Percentiles rank a stretch among this genome's conserved stretches.
Conservation (phyloP, 1,140 invertebrate genomes). For the Eubasilissa regina region DNA sequence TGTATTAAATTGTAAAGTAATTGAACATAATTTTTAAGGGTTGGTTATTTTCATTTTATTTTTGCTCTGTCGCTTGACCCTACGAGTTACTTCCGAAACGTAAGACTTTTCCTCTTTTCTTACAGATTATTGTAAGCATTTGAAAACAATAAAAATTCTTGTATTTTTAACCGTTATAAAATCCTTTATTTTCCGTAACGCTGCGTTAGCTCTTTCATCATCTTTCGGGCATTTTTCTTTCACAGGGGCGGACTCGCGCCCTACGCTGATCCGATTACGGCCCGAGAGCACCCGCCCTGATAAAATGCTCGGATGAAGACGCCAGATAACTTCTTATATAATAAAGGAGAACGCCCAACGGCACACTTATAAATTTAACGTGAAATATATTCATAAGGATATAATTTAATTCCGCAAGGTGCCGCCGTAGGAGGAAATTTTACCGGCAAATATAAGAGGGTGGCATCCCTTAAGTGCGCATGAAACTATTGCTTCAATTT, state of each 20-base stretch:
- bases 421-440: constrained; percentile 33
- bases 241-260: constrained; percentile 3
- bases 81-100: too few species aligned
- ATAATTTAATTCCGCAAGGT: constrained; percentile 60
- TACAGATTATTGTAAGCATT: too few species aligned
- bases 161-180: too few species aligned
- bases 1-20: too few species aligned
- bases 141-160: too few species aligned
- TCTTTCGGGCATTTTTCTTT: constrained; percentile 15
- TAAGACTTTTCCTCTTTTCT: too few species aligned
- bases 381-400: constrained; percentile 62
- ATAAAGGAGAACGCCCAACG: constrained; percentile 57
- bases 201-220: constrained; percentile 25
- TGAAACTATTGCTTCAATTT: too few species aligned
- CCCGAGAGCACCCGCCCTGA: constrained; percentile 45
- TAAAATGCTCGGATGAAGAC: constrained; percentile 57
- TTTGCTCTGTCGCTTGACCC: too few species aligned
- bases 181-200: constrained; percentile 1
- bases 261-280: constrained; percentile 56
- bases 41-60: too few species aligned
- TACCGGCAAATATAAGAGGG: constrained; percentile 12
- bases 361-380: constrained; percentile 61
- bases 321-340: constrained; percentile 55
- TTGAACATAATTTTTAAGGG: too few species aligned
- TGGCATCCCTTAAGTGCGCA: constrained; percentile 3